Conservation (phyloP, 2,113 vertebrate genomes). For the Entelurus aequoreus region DNA sequence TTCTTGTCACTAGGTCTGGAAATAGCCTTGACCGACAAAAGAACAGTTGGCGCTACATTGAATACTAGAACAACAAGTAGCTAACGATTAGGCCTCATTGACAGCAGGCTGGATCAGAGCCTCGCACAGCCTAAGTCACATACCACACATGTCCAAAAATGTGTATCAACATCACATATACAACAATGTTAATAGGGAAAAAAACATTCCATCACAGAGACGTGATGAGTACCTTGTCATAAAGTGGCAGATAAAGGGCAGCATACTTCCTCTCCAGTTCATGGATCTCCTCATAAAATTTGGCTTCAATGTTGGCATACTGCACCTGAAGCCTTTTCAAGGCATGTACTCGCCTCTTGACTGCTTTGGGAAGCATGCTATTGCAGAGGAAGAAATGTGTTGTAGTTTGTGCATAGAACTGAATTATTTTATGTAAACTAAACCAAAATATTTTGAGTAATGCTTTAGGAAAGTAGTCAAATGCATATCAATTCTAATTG, state of each 20-base stretch:
- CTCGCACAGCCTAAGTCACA: conserved; percentile 19
- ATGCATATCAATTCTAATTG: too few relatives aligned
- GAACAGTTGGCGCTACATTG: conserved; percentile 50
- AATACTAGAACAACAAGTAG: conserved; percentile 40
- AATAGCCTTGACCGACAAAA: conserved; percentile 56
- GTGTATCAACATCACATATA: background rate
- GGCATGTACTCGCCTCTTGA: conserved; percentile 91
- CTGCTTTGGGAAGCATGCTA: conserved; percentile 89
- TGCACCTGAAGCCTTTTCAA: conserved; percentile 94
- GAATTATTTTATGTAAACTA: background rate
- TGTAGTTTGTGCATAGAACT: background rate
- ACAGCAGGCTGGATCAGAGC: conserved; percentile 16
- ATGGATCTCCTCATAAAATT: conserved; percentile 97
- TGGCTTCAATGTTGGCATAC: conserved; percentile 92
- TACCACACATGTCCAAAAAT: background rate
- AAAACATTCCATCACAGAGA: background rate
- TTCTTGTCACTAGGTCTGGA: conserved; percentile 59
- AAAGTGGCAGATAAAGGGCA: conserved; percentile 87
- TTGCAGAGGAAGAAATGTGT: background rate
- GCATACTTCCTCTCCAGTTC: conserved; percentile 95
- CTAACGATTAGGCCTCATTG: conserved; percentile 19
- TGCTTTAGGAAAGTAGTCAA: too few relatives aligned
- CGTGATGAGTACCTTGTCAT: conserved; percentile 82
- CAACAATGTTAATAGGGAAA: background rate
- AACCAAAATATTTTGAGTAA: background rate